Conservation (phyloP, 1,140 invertebrate genomes). For the Battus philenor region DNA sequence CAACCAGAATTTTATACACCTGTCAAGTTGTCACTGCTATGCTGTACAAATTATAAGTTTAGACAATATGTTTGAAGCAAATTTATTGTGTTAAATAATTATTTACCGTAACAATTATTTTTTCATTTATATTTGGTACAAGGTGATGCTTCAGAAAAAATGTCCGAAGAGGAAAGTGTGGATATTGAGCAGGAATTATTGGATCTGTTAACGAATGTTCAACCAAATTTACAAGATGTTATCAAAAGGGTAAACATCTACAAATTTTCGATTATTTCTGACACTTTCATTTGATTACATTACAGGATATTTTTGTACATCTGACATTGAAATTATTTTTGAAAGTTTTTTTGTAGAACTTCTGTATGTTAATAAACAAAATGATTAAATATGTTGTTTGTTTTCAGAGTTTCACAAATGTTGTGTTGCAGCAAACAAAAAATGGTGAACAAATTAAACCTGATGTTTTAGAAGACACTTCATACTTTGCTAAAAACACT, state of each 20-base stretch:
- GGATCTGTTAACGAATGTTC: slow-evolving; percentile 56
- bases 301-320: too few species aligned
- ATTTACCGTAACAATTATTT: not conserved
- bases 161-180: slow-evolving; percentile 57
- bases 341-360: too few species aligned
- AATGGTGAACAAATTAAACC: slow-evolving; percentile 62
- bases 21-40: slow-evolving; percentile 1
- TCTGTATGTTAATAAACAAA: too few species aligned
- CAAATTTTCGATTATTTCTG: slow-evolving; percentile 8
- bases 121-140: not conserved
- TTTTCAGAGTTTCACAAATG: slow-evolving; percentile 64
- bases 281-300: too few species aligned
- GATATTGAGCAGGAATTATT: slow-evolving; percentile 59
- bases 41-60: slow-evolving; percentile 7
- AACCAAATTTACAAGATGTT: slow-evolving; percentile 68
- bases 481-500: slow-evolving; percentile 70
- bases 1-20: too few species aligned
- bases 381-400: slow-evolving; percentile 8
- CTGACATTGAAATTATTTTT: too few species aligned
- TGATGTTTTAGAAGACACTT: slow-evolving; percentile 56
- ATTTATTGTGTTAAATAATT: not conserved
- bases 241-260: slow-evolving; percentile 66
- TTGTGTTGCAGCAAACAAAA: slow-evolving; percentile 60
- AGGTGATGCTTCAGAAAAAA: slow-evolving; percentile 34
- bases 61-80: slow-evolving; percentile 9